These are phyloP conservation scores for Ceratina japonica DNA, from an alignment of 1,140 invertebrate species.

Conservation along the genomic window DNA sequence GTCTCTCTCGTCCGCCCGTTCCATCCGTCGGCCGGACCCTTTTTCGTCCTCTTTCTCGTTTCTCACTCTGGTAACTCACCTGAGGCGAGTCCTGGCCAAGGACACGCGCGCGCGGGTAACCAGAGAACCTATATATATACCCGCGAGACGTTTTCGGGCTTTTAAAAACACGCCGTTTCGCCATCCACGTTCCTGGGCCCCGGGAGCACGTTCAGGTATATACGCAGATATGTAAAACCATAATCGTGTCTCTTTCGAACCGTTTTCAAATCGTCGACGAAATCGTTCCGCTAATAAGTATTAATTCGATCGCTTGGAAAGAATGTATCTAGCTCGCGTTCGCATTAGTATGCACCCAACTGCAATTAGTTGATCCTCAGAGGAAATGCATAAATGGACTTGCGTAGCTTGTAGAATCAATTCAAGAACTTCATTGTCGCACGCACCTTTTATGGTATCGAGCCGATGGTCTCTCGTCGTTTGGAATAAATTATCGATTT, in stretches of 20 bases:
- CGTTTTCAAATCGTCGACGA: no score
- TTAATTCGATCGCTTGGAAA: no score
- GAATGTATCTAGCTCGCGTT: no score
- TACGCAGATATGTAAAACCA: background rate
- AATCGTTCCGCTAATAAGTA: no score
- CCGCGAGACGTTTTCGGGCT: slow-evolving; percentile 71
- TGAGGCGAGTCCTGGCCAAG: slow-evolving; percentile 68
- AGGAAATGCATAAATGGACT: no score
- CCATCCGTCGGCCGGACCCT: slow-evolving; percentile 10
- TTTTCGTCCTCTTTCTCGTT: slow-evolving; percentile 35
- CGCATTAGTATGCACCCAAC: no score
- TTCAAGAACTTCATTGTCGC: background rate
- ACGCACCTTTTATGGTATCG: no score
- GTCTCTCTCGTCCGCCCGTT: background rate
- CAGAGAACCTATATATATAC: slow-evolving; percentile 63
- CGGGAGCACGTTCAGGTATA: slow-evolving; percentile 43
- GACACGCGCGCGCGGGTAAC: slow-evolving; percentile 76
- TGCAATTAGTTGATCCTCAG: no score
- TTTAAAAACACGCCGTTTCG: slow-evolving; percentile 69
- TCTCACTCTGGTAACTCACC: slow-evolving; percentile 51
- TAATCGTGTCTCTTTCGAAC: background rate
- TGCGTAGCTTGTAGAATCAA: no score
- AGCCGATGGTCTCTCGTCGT: background rate
- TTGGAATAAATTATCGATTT: slow-evolving; percentile 2
- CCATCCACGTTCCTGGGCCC: slow-evolving; percentile 65